These are phyloP conservation scores for Odontomyia ornata DNA, from an alignment of 2,888 invertebrate species.

Conservation along the genomic window DNA sequence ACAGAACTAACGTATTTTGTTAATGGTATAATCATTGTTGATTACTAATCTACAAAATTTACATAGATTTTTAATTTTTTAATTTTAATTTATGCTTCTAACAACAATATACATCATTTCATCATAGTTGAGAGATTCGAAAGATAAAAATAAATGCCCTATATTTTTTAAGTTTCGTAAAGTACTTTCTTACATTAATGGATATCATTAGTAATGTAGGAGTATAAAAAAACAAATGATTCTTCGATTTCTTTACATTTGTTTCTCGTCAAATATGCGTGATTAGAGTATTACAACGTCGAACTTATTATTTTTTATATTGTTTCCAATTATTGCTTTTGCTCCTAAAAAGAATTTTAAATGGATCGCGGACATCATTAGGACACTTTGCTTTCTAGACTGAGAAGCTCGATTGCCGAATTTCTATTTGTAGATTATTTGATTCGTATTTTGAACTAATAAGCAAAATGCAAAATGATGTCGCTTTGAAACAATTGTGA, in stretches of 20 bases:
- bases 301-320: not conserved
- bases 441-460: too few relatives aligned
- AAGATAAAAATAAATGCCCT: constrained; percentile 22
- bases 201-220: constrained; percentile 15
- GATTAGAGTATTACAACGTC: not conserved
- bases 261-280: not conserved
- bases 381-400: too few relatives aligned
- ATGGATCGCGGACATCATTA: too few relatives aligned
- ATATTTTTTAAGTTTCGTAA: not conserved
- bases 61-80: constrained; percentile 22
- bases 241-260: not conserved
- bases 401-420: too few relatives aligned
- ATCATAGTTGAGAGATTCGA: not conserved
- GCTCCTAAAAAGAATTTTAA: not conserved
- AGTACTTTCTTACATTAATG: not conserved
- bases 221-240: constrained; percentile 7
- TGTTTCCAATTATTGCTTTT: constrained; percentile 27
- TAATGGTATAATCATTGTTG: not conserved
- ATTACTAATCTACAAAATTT: constrained; percentile 20
- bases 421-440: too few relatives aligned
- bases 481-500: too few relatives aligned
- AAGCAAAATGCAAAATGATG: too few relatives aligned
- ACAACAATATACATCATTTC: constrained; percentile 28
- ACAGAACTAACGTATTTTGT: not conserved
- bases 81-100: not conserved